Evolutionary conservation across 2,113 vertebrate genomes (phyloP), one percentile per base, ranked within the genome.

Genomic region (Melanocharis versteri): DNA sequence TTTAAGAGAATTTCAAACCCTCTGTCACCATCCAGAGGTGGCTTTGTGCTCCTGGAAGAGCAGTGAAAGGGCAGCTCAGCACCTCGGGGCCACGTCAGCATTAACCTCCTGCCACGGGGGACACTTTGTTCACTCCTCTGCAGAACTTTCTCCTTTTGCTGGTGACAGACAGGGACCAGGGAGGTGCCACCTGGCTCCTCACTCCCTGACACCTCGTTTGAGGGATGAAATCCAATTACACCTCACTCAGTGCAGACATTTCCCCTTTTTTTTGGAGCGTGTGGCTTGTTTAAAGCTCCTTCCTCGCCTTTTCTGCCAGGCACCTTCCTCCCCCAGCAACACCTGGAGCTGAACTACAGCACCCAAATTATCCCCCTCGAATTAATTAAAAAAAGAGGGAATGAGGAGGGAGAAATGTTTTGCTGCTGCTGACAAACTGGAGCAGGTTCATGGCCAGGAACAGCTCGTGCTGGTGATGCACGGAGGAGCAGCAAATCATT

Each of bases 251-350:
- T 9, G 31, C 17, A 15, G 64, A 33, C 1, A 0, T 30, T 83
- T 40, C 26, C 44, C 56, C 28, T 31, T 27, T 19, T 10, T 1
- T 7, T 12, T 40, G 2, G 23, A 9, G 7, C 0, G 5, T 19
- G 65, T 3, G 30, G 72, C 39, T 90, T 37, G 89, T 58, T 65
- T 28, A 82, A 70, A 76, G 66, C 56, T 54, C 66, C 42, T 39
- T 40, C 2, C 26, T 19, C 6, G 4, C 53, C 77, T 68, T 1
- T 0, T 3, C 40, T 65, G 70, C 65, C 50, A 33, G 17, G 60
- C 22, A 21, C 16, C 79, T 42, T 35, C 71, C 83, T 66, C 66
- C 68, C 64, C 56, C 5, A 2, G 56, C 54, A 33, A 13, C 3
- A 20, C 35, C 15, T 0, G 4, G 37, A 33, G 70, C 83, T 53